Base-by-base conservation (phyloP, 2,113 vertebrate genomes). In the Oreocharis arfaki region DNA sequence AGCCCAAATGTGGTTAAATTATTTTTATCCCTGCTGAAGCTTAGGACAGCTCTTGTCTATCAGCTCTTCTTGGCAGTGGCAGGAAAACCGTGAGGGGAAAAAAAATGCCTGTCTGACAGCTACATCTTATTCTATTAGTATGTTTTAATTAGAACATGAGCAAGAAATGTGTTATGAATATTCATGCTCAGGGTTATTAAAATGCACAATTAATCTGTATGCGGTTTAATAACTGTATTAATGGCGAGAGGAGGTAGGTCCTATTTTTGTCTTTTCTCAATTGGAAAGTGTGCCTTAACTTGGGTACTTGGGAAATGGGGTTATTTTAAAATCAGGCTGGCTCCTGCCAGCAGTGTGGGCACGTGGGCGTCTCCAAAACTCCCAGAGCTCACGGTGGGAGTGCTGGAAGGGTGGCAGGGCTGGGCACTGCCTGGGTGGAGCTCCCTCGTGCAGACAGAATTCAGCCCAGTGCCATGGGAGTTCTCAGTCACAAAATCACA, bases 141-240 rank as follows among this genome's bases (percentile, higher is more conserved):
- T 44, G 17, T 98, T 98, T 98, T 98, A 98, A 98, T 98, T 98
- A 98, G 96, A 96, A 93, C 84, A 84, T 1, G 82, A 96, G 80
- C 81, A 79, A 92, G 91, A 84, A 73, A 64, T 65, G 87, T 32
- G 42, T 91, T 67, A 95, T 98, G 97, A 98, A 98, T 98, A 98
- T 98, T 98, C 97, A 98, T 97, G 95, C 37, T 18, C 19, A n/a
- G 63, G 87, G 85, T 96, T 96, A 97, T 98, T 98, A 98, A 98
- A 95, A 97, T 96, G 95, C 97, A 96, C 96, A 91, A 97, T 98
- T 98, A 97, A 97, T 97, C 67, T 49, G 85, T 73, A 60, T 5
- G 55, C n/a, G 44, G 86, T 95, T 97, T 97, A 97, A 96, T 98
- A 97, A 97, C 95, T 91, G 78, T 97, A 95, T 97, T 97, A 95